Base-by-base conservation (phyloP, 2,797 vertebrate species). In the Netta rufina region DNA sequence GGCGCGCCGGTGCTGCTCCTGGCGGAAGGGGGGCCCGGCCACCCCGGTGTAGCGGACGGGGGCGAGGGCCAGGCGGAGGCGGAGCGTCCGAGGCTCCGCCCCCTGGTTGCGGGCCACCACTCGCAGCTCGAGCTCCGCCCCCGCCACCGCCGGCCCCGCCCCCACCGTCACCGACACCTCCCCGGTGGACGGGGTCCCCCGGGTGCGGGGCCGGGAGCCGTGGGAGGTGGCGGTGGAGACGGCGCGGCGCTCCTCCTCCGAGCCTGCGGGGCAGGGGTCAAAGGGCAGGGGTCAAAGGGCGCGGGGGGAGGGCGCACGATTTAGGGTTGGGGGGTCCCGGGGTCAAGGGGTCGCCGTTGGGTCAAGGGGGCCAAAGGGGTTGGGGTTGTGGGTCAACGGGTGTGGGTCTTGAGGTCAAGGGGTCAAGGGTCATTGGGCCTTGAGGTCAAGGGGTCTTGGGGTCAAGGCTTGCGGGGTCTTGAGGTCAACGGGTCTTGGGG, bases 151-250 rank as follows among this genome's bases (percentile, higher is more conserved):
- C 3, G 70, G 70, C 60, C 70, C 81, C 41, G 81, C 51, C 70
- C 56, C 70, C 9, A 73, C 16, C 2, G 60, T 65, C 81, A 84
- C 13, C 21, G 70, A 17, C 70, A 84, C 70, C 33, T 49, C 81
- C 60, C 61, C 82, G 47, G 21, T 11, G 0, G 70, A 64, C 0
- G 81, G 32, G 9, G 8, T 1, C 6, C 70, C 70, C 4, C 17
- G 81, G 60, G 3, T 4, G 16, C 70, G 81, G n/a, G 70, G 61
- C 0, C 70, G 71, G 22, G 70, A 74, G 33, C 71, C 81, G 51
- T 84, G 70, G 39, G 81, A 62, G 8, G 80, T 83, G 38, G 80
- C 80, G 4, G 57, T 72, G 58, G 80, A 62, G 20, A 83, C 80
- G 32, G 80, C 80, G 4, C 15, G n/a, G 20, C 67, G 80, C 16